Conservation (phyloP, 2,888 invertebrate genomes). For the Capitulum mitella region DNA sequence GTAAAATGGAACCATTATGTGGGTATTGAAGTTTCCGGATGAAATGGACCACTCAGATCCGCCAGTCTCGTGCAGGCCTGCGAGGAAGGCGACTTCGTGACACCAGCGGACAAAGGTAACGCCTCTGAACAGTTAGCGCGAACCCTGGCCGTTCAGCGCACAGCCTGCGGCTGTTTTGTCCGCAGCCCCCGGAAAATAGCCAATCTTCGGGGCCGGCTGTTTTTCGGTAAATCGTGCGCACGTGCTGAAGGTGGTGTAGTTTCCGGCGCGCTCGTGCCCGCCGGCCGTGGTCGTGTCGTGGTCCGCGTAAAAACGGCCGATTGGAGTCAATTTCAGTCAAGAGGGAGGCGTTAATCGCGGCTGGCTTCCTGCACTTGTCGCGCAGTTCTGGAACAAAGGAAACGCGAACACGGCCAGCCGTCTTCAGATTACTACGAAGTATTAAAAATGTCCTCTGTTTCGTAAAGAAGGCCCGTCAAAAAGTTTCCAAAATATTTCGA, state of each 20-base stretch:
- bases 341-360: not conserved
- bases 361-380: not conserved
- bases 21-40: too few species aligned
- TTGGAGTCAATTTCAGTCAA: constrained; percentile 8
- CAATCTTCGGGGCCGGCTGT: not conserved
- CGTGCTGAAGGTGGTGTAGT: not conserved
- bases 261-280: not conserved
- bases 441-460: too few species aligned
- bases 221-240: constrained; percentile 13
- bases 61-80: too few species aligned
- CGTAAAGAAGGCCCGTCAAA: too few species aligned
- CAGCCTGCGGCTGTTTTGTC: not conserved
- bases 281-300: not conserved
- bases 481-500: too few species aligned
- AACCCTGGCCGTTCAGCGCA: not conserved
- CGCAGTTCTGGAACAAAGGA: not conserved
- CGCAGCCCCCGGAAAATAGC: constrained; percentile 3
- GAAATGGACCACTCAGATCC: too few species aligned
- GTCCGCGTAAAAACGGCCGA: not conserved
- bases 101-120: too few species aligned
- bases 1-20: too few species aligned
- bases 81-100: too few species aligned
- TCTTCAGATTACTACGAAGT: too few species aligned
- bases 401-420: not conserved
- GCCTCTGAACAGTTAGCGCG: not conserved